Percentiles rank a stretch among this genome's conserved stretches.
phyloP scores from a whole-genome alignment of 2,888 invertebrate species.

The Steinernema hermaphroditum region DNA sequence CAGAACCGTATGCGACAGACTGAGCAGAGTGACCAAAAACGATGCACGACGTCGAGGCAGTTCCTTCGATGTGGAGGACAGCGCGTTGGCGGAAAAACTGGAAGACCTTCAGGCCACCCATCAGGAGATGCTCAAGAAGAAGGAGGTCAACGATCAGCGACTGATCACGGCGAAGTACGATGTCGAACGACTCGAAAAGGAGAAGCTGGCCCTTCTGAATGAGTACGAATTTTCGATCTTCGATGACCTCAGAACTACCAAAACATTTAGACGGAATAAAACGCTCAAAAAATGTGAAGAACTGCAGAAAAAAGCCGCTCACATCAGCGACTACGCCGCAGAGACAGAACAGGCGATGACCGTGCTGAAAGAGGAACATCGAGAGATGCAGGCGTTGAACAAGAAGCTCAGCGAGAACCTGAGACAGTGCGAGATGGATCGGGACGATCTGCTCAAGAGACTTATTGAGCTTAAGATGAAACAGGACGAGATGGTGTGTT shows the following conservation, averaged over 20 bases:
- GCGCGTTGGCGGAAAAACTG: neutral
- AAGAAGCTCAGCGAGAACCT: slow-evolving; percentile 85
- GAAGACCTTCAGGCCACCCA: slow-evolving; percentile 45
- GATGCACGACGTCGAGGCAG: neutral
- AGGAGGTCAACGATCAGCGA: slow-evolving; percentile 57
- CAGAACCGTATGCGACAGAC: neutral
- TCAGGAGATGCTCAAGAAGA: slow-evolving; percentile 47
- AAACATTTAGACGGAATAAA: slow-evolving; percentile 41
- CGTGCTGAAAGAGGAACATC: slow-evolving; percentile 46
- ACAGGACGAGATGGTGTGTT: slow-evolving; percentile 25
- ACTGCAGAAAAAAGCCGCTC: slow-evolving; percentile 34
- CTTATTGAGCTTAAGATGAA: slow-evolving; percentile 82
- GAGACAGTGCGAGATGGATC: slow-evolving; percentile 85
- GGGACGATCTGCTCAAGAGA: slow-evolving; percentile 80
- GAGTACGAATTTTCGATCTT: slow-evolving; percentile 9
- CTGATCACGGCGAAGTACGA: slow-evolving; percentile 49
- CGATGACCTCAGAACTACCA: too few species aligned
- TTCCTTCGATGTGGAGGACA: neutral
- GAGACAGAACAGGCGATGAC: slow-evolving; percentile 38
- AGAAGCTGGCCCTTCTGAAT: neutral
- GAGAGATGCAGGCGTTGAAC: slow-evolving; percentile 48
- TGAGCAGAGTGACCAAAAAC: neutral
- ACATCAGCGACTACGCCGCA: slow-evolving; percentile 27
- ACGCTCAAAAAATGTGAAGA: slow-evolving; percentile 33
- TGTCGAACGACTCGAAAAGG: slow-evolving; percentile 38